A percentile compares a stretch with the other conserved stretches of the same genome.
Evolutionary conservation across 2,113 vertebrate genomes (phyloP).

Genomic region (Spizaetus ornatus): DNA sequence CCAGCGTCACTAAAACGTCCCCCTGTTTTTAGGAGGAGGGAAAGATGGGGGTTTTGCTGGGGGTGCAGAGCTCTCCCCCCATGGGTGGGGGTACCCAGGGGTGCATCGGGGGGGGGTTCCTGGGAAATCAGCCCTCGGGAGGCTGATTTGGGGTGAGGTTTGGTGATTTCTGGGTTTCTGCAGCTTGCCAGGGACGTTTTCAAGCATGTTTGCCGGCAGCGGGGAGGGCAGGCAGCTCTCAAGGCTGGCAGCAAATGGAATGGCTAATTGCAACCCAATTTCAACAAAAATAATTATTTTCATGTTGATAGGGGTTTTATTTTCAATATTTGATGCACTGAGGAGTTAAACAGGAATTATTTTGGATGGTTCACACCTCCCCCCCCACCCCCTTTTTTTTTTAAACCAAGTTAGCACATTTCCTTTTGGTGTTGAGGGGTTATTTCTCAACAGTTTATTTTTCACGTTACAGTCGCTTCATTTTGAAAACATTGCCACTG

Average conservation of each 20-base stretch:
- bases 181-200: not conserved
- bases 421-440: not conserved
- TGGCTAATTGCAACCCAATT: not conserved
- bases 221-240: not conserved
- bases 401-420: not conserved
- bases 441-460: constrained; percentile 29
- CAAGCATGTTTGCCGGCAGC: not conserved
- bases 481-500: constrained; percentile 32
- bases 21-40: fast-evolving
- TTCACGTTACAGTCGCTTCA: not conserved
- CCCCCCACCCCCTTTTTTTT: not conserved
- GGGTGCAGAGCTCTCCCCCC: not conserved
- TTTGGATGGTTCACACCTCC: not conserved
- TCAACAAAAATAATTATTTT: not conserved
- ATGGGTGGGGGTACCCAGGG: fast-evolving
- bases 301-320: not conserved
- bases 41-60: not conserved
- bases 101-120: fast-evolving
- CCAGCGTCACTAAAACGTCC: not conserved
- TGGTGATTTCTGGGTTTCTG: not conserved
- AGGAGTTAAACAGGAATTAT: not conserved
- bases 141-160: not conserved
- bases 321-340: not conserved
- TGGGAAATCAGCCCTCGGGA: not conserved
- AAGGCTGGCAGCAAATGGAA: not conserved